Evolutionary conservation across 2,113 vertebrate genomes (phyloP).

Genomic region (Heterotilapia buettikoferi): DNA sequence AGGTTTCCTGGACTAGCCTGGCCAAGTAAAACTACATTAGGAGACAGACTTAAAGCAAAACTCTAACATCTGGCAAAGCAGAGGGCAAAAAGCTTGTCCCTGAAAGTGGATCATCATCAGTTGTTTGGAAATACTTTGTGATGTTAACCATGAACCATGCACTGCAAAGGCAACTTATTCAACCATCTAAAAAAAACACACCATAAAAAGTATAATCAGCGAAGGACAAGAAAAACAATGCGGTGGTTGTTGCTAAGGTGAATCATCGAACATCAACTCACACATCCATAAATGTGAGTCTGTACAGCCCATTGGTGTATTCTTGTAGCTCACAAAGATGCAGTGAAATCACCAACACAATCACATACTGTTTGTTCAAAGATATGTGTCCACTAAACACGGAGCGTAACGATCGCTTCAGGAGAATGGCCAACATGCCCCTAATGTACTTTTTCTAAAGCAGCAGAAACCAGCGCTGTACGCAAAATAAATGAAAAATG

Average conservation of each 20-base stretch:
- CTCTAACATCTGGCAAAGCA: not conserved
- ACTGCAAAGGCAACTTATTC: not conserved
- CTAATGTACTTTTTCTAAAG: not conserved
- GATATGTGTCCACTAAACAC: not conserved
- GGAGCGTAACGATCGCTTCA: not conserved
- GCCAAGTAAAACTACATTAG: not conserved
- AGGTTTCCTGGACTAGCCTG: not conserved
- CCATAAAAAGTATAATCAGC: not conserved
- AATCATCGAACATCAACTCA: not conserved
- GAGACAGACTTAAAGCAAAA: not conserved
- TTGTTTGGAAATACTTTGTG: not conserved
- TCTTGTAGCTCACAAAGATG: not conserved
- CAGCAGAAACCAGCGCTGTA: not conserved
- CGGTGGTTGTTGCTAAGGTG: not conserved
- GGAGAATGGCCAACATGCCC: not conserved
- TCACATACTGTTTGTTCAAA: not conserved
- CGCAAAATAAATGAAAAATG: not conserved
- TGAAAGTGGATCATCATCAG: not conserved
- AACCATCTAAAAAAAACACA: not conserved
- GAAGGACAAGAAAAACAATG: not conserved
- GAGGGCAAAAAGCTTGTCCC: not conserved
- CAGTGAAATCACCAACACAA: not conserved
- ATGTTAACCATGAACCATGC: not conserved
- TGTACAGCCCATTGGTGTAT: not conserved
- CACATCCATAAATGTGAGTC: not conserved